Conservation (phyloP, 2,888 invertebrate genomes). For the Anorthoa munda region DNA sequence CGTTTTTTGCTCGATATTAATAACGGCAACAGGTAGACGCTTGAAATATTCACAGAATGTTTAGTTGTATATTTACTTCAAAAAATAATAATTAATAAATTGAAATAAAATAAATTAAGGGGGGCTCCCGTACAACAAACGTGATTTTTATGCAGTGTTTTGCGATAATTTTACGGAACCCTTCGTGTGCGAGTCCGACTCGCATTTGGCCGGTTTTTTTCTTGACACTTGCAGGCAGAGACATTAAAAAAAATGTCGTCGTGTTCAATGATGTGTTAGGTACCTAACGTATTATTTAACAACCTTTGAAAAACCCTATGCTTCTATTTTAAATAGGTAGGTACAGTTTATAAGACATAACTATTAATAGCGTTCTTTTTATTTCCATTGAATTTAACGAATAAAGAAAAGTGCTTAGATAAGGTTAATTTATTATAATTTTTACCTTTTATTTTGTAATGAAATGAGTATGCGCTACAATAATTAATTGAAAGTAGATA, state of each 20-base stretch:
- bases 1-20: no score
- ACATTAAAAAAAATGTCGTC: neutral
- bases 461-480: neutral
- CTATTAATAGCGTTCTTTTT: neutral
- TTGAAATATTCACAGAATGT: no score
- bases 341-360: neutral
- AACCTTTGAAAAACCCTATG: neutral
- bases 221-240: neutral
- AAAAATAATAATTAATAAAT: no score
- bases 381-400: neutral
- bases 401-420: neutral
- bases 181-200: no score
- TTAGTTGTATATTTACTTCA: no score
- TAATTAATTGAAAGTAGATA: slow-evolving; percentile 1
- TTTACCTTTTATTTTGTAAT: slow-evolving; percentile 7
- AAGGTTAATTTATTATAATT: slow-evolving; percentile 26
- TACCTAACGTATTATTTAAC: neutral
- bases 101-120: no score
- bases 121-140: no score
- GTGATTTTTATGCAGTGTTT: no score
- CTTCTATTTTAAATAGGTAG: neutral
- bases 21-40: no score
- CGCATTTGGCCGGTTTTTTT: no score
- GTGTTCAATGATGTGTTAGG: neutral
- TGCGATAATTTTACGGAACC: no score